phyloP scores from a whole-genome alignment of 2,888 invertebrate species.

The Fabriciana adippe region DNA sequence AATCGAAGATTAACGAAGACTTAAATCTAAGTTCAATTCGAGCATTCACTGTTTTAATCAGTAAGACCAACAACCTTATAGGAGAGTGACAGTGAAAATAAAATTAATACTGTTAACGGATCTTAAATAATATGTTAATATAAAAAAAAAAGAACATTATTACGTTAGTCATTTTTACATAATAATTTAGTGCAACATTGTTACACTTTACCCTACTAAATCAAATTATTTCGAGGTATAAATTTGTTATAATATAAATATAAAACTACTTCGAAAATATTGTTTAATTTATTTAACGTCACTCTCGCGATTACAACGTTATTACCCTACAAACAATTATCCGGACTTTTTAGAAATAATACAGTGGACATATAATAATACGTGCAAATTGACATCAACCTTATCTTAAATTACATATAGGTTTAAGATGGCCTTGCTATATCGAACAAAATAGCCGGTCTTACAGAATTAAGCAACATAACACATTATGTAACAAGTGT shows the following conservation, averaged over 20 bases:
- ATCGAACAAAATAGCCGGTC: conserved; percentile 9
- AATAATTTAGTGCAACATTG: background rate
- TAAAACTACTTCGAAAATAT: background rate
- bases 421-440: background rate
- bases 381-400: conserved; percentile 28
- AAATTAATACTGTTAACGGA: no score
- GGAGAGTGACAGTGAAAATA: conserved; percentile 8
- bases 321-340: conserved; percentile 14
- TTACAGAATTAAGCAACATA: conserved; percentile 38
- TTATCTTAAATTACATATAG: conserved; percentile 17
- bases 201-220: no score
- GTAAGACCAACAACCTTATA: conserved; percentile 10
- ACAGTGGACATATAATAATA: background rate
- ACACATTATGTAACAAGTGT: conserved; percentile 37
- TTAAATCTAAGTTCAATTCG: conserved; percentile 16
- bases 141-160: no score
- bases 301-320: conserved; percentile 2
- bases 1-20: background rate
- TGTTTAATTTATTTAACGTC: conserved; percentile 3
- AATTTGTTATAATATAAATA: no score
- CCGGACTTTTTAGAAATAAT: conserved; percentile 10
- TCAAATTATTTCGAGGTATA: no score
- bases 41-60: conserved; percentile 10
- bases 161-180: background rate
- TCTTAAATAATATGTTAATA: no score